phyloP scores from a whole-genome alignment of 2,113 vertebrate species.

The Scolopax mira region DNA sequence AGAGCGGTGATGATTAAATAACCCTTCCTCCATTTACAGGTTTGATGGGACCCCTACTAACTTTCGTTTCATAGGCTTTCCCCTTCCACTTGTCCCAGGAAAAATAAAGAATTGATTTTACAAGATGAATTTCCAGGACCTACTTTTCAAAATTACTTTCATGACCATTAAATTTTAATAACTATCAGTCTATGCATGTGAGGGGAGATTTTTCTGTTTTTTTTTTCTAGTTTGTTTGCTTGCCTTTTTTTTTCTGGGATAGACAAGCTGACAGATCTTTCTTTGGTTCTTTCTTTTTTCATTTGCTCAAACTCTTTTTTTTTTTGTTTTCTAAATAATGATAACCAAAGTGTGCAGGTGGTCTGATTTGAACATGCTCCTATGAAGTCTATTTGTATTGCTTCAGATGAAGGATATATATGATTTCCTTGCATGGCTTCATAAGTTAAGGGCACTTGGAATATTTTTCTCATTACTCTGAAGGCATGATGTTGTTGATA shows the following conservation, averaged over 20 bases:
- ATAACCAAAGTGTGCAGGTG: neutral
- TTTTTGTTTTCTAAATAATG: neutral
- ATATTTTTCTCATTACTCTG: neutral
- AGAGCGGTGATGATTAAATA: neutral
- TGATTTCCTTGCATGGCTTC: neutral
- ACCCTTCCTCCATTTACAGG: neutral
- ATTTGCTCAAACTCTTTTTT: neutral
- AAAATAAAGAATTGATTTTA: neutral
- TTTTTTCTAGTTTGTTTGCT: neutral
- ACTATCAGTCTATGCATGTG: rapidly evolving
- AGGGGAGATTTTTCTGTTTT: neutral
- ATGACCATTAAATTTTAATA: neutral
- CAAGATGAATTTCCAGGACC: neutral
- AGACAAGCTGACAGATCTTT: neutral
- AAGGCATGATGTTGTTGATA: neutral
- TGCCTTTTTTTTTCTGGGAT: neutral
- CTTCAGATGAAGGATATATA: neutral
- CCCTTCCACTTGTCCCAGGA: neutral
- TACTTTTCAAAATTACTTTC: neutral
- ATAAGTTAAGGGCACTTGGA: neutral
- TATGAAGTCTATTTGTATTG: neutral
- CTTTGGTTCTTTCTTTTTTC: neutral
- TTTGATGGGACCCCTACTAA: neutral
- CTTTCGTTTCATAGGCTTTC: neutral
- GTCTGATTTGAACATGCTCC: neutral